phyloP scores from a whole-genome alignment of 2,888 invertebrate species.

The Eupithecia subumbrata region DNA sequence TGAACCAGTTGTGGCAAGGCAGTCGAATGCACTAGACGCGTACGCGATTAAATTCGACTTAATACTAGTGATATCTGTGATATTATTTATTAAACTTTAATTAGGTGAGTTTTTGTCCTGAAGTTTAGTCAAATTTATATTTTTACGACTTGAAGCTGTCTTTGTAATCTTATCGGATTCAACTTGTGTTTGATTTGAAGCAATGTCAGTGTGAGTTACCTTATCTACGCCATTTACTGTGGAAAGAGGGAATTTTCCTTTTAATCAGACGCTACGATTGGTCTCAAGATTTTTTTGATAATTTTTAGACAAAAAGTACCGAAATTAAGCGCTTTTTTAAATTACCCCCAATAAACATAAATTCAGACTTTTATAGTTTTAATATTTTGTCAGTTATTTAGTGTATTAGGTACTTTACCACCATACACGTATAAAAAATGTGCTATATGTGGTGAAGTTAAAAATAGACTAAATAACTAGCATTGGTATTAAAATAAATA shows the following conservation, averaged over 20 bases:
- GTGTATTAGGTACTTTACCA: no score
- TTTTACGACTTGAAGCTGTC: background rate
- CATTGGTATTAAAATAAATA: background rate
- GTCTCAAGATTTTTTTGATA: background rate
- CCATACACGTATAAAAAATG: no score
- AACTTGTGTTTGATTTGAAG: background rate
- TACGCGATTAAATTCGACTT: background rate
- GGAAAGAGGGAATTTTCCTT: background rate
- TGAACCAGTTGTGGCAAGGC: conserved; percentile 16
- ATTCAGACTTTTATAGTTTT: no score
- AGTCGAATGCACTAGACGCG: conserved; percentile 12
- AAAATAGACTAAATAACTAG: no score
- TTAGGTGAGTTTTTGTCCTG: conserved; percentile 20
- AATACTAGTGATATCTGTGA: conserved; percentile 40
- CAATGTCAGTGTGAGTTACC: background rate
- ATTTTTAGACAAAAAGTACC: no score
- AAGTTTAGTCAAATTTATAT: background rate
- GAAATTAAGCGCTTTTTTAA: background rate
- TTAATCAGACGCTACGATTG: background rate
- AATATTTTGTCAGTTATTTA: no score
- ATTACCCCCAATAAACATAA: background rate
- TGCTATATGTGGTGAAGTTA: no score
- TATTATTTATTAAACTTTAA: conserved; percentile 37
- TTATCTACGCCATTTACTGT: background rate
- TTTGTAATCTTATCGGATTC: background rate